Evolutionary conservation across 2,888 invertebrate species (phyloP).

Genomic region (Standfussiana lucernea): DNA sequence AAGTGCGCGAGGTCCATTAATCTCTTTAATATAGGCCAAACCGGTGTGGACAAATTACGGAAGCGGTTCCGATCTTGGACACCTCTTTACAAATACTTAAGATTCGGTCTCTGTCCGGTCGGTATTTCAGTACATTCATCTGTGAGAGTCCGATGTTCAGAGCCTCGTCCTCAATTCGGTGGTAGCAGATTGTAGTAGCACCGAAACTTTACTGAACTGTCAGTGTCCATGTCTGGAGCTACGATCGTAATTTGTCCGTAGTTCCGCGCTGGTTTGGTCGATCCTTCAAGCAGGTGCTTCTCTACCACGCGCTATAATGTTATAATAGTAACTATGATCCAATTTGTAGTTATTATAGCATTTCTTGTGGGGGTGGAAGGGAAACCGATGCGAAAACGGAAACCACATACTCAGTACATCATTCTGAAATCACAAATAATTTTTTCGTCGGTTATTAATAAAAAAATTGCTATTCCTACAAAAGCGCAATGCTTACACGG

Average conservation of each 20-base stretch:
- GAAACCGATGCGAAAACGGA: too few relatives aligned
- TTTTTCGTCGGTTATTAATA: too few relatives aligned
- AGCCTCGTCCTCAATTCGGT: neutral
- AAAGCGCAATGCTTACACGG: too few relatives aligned
- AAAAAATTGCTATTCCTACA: too few relatives aligned
- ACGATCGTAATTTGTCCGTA: neutral
- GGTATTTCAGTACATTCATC: neutral
- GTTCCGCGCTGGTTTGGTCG: neutral
- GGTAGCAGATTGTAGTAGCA: too few relatives aligned
- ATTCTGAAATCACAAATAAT: too few relatives aligned
- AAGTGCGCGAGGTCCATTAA: too few relatives aligned
- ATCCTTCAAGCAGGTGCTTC: neutral
- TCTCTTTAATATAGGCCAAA: too few relatives aligned
- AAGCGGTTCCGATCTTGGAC: neutral
- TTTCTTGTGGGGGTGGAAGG: too few relatives aligned
- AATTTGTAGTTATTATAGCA: neutral
- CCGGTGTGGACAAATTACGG: too few relatives aligned
- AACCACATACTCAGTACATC: too few relatives aligned
- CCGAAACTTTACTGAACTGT: neutral
- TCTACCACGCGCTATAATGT: neutral
- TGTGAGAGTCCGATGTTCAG: neutral
- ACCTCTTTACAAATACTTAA: neutral
- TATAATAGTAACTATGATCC: neutral
- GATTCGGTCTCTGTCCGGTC: conserved; percentile 1
- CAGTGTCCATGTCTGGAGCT: neutral